Conservation (phyloP, 2,797 vertebrate species). For the Pseudopleuronectes americanus region DNA sequence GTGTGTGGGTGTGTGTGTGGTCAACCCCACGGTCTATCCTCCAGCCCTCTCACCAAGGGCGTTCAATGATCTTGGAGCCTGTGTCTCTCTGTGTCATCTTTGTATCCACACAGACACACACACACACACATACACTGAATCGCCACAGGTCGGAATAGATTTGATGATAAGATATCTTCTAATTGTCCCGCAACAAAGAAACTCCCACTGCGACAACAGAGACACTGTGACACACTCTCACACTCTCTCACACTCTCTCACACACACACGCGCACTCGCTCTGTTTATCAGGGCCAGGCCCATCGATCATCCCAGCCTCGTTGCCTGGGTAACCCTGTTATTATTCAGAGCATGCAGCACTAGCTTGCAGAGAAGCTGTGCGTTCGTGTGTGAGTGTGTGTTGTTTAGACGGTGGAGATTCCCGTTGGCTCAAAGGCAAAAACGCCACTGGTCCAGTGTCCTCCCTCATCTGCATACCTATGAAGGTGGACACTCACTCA, state of each 20-base stretch:
- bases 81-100: background rate
- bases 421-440: constrained; percentile 70
- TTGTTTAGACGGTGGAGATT: constrained; percentile 64
- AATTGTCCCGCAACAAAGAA: constrained; percentile 63
- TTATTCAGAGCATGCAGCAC: constrained; percentile 82
- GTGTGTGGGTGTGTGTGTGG: constrained; percentile 24
- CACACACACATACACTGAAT: background rate
- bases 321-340: constrained; percentile 86
- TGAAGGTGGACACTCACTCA: constrained; percentile 33
- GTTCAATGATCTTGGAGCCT: constrained; percentile 42
- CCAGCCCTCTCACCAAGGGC: constrained; percentile 43
- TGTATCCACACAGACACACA: constrained; percentile 5
- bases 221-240: constrained; percentile 39
- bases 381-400: constrained; percentile 21
- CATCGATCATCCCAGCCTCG: constrained; percentile 81
- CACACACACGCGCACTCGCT: constrained; percentile 43
- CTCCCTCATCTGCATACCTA: constrained; percentile 67
- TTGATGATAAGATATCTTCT: constrained; percentile 48
- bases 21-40: constrained; percentile 27
- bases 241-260: constrained; percentile 16
- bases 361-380: constrained; percentile 66
- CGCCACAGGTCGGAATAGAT: constrained; percentile 28
- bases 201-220: constrained; percentile 58
- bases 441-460: constrained; percentile 47
- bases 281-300: constrained; percentile 77